Evolutionary conservation across 2,113 vertebrate species (phyloP).

Genomic region (Henicopernis longicauda): DNA sequence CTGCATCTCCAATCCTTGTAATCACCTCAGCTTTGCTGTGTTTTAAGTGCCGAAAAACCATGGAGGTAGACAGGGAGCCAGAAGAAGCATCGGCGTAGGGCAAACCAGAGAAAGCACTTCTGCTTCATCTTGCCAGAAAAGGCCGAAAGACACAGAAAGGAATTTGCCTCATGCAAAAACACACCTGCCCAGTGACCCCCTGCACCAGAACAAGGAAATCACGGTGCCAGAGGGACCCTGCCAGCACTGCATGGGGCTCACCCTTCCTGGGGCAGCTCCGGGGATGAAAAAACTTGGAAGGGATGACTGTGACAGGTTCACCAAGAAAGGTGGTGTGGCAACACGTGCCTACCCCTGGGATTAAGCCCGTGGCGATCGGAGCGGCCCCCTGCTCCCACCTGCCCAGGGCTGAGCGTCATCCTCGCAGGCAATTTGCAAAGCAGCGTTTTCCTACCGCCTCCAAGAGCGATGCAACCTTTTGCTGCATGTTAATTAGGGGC

Average conservation of each 20-base stretch:
- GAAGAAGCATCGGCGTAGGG: background rate
- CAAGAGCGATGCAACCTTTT: background rate
- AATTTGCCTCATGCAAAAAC: background rate
- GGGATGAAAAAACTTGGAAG: background rate
- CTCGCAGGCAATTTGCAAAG: background rate
- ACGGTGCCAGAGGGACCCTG: accelerated
- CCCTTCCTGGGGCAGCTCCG: background rate
- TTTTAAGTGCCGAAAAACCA: conserved; percentile 53
- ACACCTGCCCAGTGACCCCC: background rate
- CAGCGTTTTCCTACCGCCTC: background rate
- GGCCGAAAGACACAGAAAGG: background rate
- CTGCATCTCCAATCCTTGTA: conserved; percentile 72
- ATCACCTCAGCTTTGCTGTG: conserved; percentile 69
- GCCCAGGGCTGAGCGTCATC: background rate
- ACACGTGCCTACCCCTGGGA: background rate
- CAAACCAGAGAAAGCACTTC: background rate
- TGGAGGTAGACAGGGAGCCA: background rate
- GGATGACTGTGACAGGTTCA: background rate
- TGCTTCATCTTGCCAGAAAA: background rate
- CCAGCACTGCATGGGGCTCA: accelerated
- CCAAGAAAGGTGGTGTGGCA: background rate
- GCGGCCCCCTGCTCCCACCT: background rate
- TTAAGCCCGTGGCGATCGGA: accelerated
- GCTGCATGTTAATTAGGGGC: background rate
- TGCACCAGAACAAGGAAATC: background rate